Conservation (phyloP, 2,113 vertebrate species). For the Nipponia nippon region DNA sequence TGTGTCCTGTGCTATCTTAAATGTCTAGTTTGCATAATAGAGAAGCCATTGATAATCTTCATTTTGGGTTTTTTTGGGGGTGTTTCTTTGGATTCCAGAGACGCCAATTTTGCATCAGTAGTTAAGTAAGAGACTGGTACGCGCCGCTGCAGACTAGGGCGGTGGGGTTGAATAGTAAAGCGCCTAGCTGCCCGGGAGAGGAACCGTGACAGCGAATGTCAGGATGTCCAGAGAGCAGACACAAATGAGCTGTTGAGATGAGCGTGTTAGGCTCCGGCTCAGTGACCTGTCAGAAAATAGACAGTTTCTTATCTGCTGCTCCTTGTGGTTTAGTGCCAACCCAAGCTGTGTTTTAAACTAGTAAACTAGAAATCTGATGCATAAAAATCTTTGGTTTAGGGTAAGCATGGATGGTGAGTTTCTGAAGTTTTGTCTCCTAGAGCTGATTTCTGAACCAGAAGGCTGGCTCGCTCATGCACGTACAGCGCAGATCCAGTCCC, state of each 20-base stretch:
- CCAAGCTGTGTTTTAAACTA: background rate
- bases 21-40: background rate
- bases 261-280: background rate
- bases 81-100: background rate
- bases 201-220: conserved; percentile 13
- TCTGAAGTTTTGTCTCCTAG: background rate
- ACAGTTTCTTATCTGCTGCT: background rate
- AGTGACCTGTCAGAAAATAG: conserved; percentile 33
- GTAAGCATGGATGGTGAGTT: background rate
- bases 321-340: background rate
- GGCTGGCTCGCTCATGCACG: background rate
- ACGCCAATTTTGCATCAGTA: background rate
- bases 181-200: background rate
- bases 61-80: background rate
- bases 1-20: background rate
- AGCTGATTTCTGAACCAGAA: background rate
- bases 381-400: background rate
- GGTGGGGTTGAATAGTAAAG: background rate
- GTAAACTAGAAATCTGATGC: background rate
- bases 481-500: no score
- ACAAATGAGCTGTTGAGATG: conserved; percentile 7
- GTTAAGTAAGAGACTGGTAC: background rate
- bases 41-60: background rate
- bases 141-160: background rate
- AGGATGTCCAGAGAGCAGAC: background rate